phyloP scores from a whole-genome alignment of 2,113 vertebrate genomes.

The Sceloporus undulatus region DNA sequence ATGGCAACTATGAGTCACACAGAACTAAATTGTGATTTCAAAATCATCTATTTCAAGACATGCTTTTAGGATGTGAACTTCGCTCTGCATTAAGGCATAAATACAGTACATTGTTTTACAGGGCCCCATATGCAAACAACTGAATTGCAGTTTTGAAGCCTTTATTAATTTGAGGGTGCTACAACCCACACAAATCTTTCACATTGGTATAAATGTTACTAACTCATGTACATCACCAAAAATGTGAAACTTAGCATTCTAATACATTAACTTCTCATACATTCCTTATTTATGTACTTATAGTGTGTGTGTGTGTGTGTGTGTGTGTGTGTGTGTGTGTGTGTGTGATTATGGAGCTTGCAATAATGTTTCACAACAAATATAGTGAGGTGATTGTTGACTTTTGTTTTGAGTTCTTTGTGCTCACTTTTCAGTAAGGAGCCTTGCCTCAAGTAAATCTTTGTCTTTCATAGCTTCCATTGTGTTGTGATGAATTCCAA shows the following conservation, averaged over 20 bases:
- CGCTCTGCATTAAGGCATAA: neutral
- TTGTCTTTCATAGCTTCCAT: slow-evolving; percentile 53
- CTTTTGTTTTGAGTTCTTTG: neutral
- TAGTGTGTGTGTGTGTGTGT: neutral
- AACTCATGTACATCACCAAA: slow-evolving; percentile 49
- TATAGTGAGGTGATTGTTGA: slow-evolving; percentile 58
- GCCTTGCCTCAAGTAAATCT: neutral
- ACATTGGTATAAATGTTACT: slow-evolving; percentile 50
- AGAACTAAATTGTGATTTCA: neutral
- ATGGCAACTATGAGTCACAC: neutral
- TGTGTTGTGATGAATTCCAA: slow-evolving; percentile 55
- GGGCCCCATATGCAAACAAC: neutral
- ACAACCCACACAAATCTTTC: slow-evolving; percentile 21
- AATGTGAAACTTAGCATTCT: neutral
- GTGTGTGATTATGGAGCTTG: neutral
- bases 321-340: neutral
- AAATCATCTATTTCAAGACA: neutral
- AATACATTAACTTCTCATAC: neutral
- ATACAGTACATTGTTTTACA: neutral
- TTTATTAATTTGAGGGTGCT: neutral
- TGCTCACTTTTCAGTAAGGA: neutral
- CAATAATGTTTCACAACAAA: slow-evolving; percentile 66
- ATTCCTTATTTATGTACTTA: neutral
- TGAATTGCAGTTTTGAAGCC: neutral
- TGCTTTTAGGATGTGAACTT: neutral